Evolutionary conservation across 2,113 vertebrate genomes (phyloP).

Genomic region (Taxidea taxus): DNA sequence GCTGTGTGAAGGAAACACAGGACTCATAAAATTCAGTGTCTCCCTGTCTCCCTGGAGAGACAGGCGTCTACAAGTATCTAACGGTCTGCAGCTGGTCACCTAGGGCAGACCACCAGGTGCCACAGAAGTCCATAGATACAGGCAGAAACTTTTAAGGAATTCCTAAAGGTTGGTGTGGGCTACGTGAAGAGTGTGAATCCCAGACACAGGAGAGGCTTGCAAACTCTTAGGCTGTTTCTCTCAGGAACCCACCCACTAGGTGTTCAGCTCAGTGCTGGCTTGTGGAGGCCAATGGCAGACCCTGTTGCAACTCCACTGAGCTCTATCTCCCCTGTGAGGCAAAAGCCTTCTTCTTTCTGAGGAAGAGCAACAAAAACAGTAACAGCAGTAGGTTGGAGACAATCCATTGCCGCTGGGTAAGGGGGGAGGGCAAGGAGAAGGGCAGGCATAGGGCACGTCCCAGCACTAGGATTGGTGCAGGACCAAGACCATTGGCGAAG

Average conservation of each 20-base stretch:
- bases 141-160: not conserved
- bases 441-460: too few relatives aligned
- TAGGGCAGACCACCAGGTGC: not conserved
- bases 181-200: not conserved
- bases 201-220: not conserved
- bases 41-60: not conserved
- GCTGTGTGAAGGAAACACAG: not conserved
- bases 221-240: not conserved
- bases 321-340: not conserved
- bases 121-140: not conserved
- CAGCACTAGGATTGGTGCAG: not conserved
- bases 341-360: not conserved
- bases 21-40: not conserved
- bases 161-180: not conserved
- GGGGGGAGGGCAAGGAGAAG: too few relatives aligned
- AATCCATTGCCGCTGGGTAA: not conserved
- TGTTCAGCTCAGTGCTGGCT: not conserved
- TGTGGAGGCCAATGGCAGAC: not conserved
- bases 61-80: not conserved
- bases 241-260: not conserved
- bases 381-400: not conserved
- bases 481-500: not conserved
- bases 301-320: too few relatives aligned
- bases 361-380: not conserved
- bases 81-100: not conserved